These are phyloP conservation scores for Petrolisthes cinctipes DNA, from an alignment of 2,888 invertebrate species.

Conservation along the genomic window DNA sequence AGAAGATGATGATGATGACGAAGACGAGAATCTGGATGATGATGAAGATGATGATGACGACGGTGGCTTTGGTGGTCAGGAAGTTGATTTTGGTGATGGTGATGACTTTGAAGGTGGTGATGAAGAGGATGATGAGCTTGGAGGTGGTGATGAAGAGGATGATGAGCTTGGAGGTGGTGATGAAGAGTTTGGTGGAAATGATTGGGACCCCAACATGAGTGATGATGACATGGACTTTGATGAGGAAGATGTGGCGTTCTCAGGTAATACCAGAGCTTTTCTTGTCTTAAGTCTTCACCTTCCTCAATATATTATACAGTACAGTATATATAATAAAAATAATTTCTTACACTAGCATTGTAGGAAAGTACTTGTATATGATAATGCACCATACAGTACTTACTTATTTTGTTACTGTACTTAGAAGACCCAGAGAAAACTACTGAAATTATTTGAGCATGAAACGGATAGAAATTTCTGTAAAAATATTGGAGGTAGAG, in stretches of 20 bases:
- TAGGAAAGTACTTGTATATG: no score
- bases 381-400: no score
- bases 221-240: slow-evolving; percentile 49
- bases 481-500: no score
- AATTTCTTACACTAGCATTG: no score
- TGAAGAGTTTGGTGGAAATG: slow-evolving; percentile 3
- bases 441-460: no score
- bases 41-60: slow-evolving; percentile 70
- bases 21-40: slow-evolving; percentile 72
- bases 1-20: slow-evolving; percentile 67
- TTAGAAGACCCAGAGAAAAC: no score
- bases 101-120: slow-evolving; percentile 76
- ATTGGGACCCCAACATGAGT: not conserved
- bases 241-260: slow-evolving; percentile 44
- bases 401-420: no score
- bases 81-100: slow-evolving; percentile 69
- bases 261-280: slow-evolving; percentile 21
- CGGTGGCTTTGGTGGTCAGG: slow-evolving; percentile 66
- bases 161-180: slow-evolving; percentile 6
- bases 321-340: not conserved
- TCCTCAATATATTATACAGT: not conserved
- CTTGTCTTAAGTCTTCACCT: not conserved
- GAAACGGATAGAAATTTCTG: no score
- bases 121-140: slow-evolving; percentile 70
- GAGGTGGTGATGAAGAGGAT: slow-evolving; percentile 13